Percentiles rank a stretch among this genome's conserved stretches.
phyloP scores from a whole-genome alignment of 2,797 vertebrate species.

The Dermochelys coriacea region DNA sequence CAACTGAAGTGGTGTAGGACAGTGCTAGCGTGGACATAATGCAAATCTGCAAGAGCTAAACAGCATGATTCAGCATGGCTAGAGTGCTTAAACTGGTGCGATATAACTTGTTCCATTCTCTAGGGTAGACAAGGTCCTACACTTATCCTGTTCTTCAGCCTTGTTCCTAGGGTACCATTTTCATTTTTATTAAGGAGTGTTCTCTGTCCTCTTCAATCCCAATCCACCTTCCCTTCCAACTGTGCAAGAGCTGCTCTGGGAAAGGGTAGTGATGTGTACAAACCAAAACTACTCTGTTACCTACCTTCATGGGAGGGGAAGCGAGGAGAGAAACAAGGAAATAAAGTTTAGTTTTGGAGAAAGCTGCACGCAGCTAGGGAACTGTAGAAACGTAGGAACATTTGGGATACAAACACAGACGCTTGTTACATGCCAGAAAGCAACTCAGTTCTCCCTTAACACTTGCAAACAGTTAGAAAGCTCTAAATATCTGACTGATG shows the following conservation, averaged over 20 bases:
- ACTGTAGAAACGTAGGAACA: slow-evolving; percentile 22
- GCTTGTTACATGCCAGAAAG: slow-evolving; percentile 21
- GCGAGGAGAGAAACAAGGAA: neutral
- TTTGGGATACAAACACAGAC: neutral
- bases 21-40: slow-evolving; percentile 3
- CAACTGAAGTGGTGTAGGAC: slow-evolving; percentile 19
- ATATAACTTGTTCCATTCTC: slow-evolving; percentile 5
- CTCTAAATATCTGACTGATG: slow-evolving; percentile 22
- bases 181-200: neutral
- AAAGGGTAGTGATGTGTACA: neutral
- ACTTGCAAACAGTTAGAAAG: slow-evolving; percentile 33
- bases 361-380: neutral
- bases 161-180: neutral
- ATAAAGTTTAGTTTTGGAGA: neutral
- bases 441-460: slow-evolving; percentile 36
- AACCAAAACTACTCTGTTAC: neutral
- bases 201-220: neutral
- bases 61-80: neutral
- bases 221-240: neutral
- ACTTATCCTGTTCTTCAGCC: neutral
- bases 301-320: neutral
- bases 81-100: neutral
- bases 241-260: neutral
- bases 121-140: neutral
- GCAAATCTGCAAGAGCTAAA: slow-evolving; percentile 24